Evolutionary conservation across 2,113 vertebrate genomes (phyloP), one percentile per base, ranked within the genome.

Genomic region (Plecturocebus donacophilus): DNA sequence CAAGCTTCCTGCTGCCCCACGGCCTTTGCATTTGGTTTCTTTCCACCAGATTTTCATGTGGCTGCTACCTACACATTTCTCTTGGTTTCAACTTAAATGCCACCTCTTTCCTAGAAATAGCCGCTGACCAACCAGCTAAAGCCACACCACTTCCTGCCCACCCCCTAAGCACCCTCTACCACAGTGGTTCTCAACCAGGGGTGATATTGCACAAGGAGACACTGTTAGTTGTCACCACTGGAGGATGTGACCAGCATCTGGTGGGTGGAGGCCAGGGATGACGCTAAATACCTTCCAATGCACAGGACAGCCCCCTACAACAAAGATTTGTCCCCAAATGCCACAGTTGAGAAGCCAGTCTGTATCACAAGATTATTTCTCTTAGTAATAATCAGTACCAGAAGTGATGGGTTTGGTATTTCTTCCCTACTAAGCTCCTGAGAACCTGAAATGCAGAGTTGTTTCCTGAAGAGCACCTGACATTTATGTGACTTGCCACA

Each of bases 71-170:
- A 80, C 17, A 27, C 20, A 27, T 32, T 77, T 58, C 8, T 14
- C 90, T 76, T 66, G 42, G 40, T 85, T 92, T 92, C 70, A 81
- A 75, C 64, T 93, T 56, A 86, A 95, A 96, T 84, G 21, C 40
- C 83, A 64, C 54, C 6, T 56, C 25, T 75, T 90, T 83, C 87
- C 10, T 25, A 86, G 32, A 85, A 11, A 32, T 13, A 71, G 25
- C 21, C 38, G 45, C 45, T 45, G 14, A 83, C 42, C 27, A 71
- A 27, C 20, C 4, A 9, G 25, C 47, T 21, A 20, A 73, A 47
- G 23, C 35, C 40, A 20, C 3, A 12, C 1, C 35, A 7, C 17
- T 47, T 17, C 54, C 35, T 80, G 42, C 25, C 23, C 14, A 40
- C 1, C 14, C 61, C 30, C 52, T n/a, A 90, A n/a, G 21, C 9